Base-by-base conservation (phyloP, 2,797 vertebrate genomes). In the Fundulus diaphanus region DNA sequence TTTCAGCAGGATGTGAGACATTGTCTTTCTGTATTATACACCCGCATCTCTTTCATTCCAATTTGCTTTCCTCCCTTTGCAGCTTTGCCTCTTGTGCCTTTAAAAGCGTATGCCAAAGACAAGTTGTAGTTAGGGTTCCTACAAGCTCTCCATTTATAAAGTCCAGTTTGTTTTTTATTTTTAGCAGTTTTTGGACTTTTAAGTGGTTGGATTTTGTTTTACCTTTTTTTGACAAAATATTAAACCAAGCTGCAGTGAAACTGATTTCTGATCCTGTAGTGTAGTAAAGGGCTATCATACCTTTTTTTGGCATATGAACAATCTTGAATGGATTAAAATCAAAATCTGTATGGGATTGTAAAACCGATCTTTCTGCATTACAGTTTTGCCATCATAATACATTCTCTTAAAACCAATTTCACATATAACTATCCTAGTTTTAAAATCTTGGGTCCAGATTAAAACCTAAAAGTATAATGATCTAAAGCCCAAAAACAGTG, bases 1-100 rank as follows among this genome's bases (percentile, higher is more conserved):
- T 4, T 9, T 20, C 33, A 72, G 82, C 74, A 76, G 72, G 56
- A 74, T 48, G 82, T 69, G 84, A 20, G 66, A 57, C 68, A 5
- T 27, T 29, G 56, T 74, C 31, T 88, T 76, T 31, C 44, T 85
- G 79, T 72, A 70, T 80, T 81, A 75, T 73, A 57, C 61, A 78
- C 13, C 42, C 22, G 46, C 46, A n/a, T 71, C 73, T 46, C 70
- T 81, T 70, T 65, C 40, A 35, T 73, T 73, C 18, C 66, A 7
- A 48, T 48, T 49, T 33, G 22, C 33, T 63, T 37, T 8, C 22
- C 22, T 40, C 56, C 56, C 15, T 59, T 59, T 16, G 5, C 16
- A 7, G 35, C 24, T 24, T 33, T 24, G 35, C 13, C 1, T 40
- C 35, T 40, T 7, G 2, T n/a, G 24, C 13, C 37, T 42, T 22